Base-by-base conservation (phyloP, 2,888 invertebrate species). In the Saturnia japonica region DNA sequence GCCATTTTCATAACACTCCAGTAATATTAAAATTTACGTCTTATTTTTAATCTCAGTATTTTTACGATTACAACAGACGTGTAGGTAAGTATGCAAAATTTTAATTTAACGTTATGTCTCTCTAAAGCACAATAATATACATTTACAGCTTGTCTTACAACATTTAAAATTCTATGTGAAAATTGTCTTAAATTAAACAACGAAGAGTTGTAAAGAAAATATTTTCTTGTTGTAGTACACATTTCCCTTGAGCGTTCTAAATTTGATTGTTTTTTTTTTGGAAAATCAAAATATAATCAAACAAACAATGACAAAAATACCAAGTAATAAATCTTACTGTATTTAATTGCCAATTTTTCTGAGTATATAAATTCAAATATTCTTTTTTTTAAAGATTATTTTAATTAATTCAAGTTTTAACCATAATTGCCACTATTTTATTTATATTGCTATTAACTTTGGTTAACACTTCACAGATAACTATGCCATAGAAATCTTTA, bases 111-210 rank as follows among this genome's bases (percentile, higher is more conserved):
- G 25, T 51, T 66, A 70, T 62, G n/a, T 40, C 51, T n/a, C 51
- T 66, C 42, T 25, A 22, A 66, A 70, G 51, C 66, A 42, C n/a
- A n/a, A n/a, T 40, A 22, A 54, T 8, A 64, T 47, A 28, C 43
- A 69, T 69, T 64, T 62, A 45, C 64, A 54, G 34, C 34, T 22
- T 47, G 40, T 66, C 22, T 51, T 47, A 62, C 34, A 34, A 64
- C n/a, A 22, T 45, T 69, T 64, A 64, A 69, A 62, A 42, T 68
- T 22, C 69, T 60, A 47, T 68, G 68, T 73, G 66, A 70, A 68
- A 70, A 57, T 25, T 57, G 74, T 72, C 19, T 62, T 25, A 40
- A 64, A 64, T 64, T 40, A 64, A 14, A 64, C n/a, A 40, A 64
- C 40, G 19, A 7, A 64, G 62, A 62, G 19, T 19, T 34, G 62